Evolutionary conservation across 2,797 vertebrate genomes (phyloP), one percentile per base, ranked within the genome.

Genomic region (Melanotaenia nigrans): DNA sequence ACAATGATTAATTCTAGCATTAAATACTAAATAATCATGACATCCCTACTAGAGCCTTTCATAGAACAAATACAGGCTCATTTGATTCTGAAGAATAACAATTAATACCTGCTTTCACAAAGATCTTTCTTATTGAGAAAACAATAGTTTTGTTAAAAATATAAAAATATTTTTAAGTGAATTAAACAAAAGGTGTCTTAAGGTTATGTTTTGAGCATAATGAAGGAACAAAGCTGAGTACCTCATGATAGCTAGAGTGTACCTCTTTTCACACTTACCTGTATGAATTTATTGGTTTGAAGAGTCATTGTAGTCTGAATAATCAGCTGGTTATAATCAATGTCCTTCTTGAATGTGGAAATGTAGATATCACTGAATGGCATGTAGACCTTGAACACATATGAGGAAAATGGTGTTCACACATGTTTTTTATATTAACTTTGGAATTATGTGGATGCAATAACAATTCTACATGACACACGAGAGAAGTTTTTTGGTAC

Each of bases 271-370:
- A 24, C 11, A 47, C 78, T 68, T 93, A 99, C 97, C 97, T 99
- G 97, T 38, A 98, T 95, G 91, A 98, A 99, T 92, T 97, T 99
- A 86, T 99, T 98, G 28, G 96, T 93, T 76, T 98, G 98, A 25
- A 99, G 96, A 79, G 96, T 95, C 77, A 93, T 71, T 55, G 96
- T 93, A 11, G 96, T 96, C 85, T 98, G 96, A 74, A 97, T 94
- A 56, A 97, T 92, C 63, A 97, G 89, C 54, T 96, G 96, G 90
- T 95, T 96, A 89, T 94, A 96, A 67, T 97, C 96, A 13, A 96
- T 93, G 78, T 99, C 97, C 22, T 95, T 98, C 92, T 96, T 96
- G 89, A 99, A 98, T 49, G 97, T 95, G 60, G 92, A 95, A 66
- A 94, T 71, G 85, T 98, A 99, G 80, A 96, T 93, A 36, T 97